Evolutionary conservation across 2,888 invertebrate species (phyloP).

Genomic region (Cheilosia variabilis): DNA sequence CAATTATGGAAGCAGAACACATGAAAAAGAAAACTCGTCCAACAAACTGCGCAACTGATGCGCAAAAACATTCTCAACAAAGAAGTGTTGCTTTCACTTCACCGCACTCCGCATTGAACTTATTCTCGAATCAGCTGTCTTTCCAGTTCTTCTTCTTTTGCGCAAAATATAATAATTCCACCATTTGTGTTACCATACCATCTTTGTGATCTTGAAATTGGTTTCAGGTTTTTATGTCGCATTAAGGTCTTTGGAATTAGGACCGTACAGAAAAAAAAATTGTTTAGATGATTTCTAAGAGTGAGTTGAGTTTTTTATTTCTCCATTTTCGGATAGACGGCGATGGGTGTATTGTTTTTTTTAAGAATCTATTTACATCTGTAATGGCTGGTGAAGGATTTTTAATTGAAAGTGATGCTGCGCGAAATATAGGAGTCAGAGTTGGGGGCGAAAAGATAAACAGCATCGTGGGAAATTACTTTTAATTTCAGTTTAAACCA

Average conservation of each 20-base stretch:
- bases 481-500: not conserved
- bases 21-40: conserved; percentile 24
- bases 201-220: conserved; percentile 43
- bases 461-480: conserved; percentile 18
- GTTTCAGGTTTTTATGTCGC: conserved; percentile 53
- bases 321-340: not conserved
- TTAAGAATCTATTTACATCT: conserved; percentile 6
- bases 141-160: conserved; percentile 56
- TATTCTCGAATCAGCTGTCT: conserved; percentile 32
- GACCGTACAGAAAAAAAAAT: not conserved
- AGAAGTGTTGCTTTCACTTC: not conserved
- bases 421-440: not conserved
- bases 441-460: not conserved
- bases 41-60: conserved; percentile 41
- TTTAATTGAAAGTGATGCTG: conserved; percentile 19
- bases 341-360: not conserved
- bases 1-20: conserved; percentile 12
- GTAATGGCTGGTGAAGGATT: conserved; percentile 15
- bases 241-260: conserved; percentile 30
- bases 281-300: not conserved
- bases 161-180: conserved; percentile 20
- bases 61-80: conserved; percentile 27
- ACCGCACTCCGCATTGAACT: not conserved
- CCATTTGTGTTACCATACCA: conserved; percentile 14
- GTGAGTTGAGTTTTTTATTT: conserved; percentile 1